Conservation (phyloP, 2,797 vertebrate species). For the Myotis vivesi region DNA sequence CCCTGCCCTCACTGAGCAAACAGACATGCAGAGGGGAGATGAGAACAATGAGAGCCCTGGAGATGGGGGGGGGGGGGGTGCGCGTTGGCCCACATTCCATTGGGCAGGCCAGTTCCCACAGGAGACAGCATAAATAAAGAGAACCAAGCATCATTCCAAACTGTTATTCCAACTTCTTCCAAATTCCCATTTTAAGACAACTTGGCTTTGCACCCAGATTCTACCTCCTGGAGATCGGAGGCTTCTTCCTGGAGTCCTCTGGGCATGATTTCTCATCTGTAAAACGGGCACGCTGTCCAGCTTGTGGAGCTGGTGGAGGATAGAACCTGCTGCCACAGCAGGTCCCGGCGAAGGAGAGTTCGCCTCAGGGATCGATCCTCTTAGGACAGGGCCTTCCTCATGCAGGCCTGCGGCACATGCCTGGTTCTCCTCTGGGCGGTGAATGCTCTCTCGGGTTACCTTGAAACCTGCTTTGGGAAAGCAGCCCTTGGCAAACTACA, state of each 20-base stretch:
- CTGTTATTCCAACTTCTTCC: neutral
- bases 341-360: rapidly evolving
- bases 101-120: neutral
- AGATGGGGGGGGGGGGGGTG: rapidly evolving
- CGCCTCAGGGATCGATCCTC: too few relatives aligned
- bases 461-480: neutral
- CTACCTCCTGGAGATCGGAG: neutral
- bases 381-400: neutral
- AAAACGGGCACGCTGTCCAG: neutral
- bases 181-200: neutral
- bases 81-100: too few relatives aligned
- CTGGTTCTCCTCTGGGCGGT: neutral
- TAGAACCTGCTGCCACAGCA: neutral
- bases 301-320: neutral
- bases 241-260: neutral
- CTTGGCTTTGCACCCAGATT: neutral
- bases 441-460: neutral
- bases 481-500: neutral
- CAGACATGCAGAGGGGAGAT: rapidly evolving
- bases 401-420: too few relatives aligned
- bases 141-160: neutral
- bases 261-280: neutral
- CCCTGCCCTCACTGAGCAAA: neutral
- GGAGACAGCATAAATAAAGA: neutral
- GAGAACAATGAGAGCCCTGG: rapidly evolving